Conservation (phyloP, 2,113 vertebrate genomes). For the Amazona vittata region DNA sequence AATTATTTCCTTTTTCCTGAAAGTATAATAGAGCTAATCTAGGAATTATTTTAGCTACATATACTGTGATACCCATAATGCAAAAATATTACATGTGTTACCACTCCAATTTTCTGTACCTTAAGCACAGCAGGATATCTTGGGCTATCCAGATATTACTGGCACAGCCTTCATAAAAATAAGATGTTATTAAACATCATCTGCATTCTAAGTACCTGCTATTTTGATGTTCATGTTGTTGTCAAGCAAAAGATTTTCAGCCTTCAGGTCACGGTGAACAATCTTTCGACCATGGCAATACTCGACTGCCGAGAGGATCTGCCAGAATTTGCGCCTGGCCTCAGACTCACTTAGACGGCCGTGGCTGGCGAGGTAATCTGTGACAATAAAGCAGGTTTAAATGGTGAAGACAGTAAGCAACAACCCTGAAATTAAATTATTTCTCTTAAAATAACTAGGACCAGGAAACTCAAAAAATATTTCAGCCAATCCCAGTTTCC, state of each 20-base stretch:
- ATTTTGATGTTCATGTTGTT: constrained; percentile 99
- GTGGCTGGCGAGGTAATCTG: constrained; percentile 96
- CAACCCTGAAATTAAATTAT: background rate
- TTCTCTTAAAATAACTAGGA: background rate
- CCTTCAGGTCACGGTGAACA: constrained; percentile 96
- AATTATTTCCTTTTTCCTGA: background rate
- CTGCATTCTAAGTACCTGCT: constrained; percentile 82
- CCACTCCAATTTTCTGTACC: background rate
- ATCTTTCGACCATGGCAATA: constrained; percentile 94
- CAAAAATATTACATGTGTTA: background rate
- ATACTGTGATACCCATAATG: background rate
- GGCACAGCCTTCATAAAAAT: background rate
- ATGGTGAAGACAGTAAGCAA: background rate
- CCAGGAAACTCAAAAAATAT: background rate
- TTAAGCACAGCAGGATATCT: background rate
- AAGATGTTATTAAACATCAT: rapidly evolving
- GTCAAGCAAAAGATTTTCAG: constrained; percentile 94
- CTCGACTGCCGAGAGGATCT: constrained; percentile 95
- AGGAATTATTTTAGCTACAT: background rate
- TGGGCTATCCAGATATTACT: too few species aligned
- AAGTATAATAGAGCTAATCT: background rate
- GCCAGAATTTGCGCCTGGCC: constrained; percentile 96
- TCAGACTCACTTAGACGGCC: constrained; percentile 92
- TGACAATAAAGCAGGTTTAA: background rate
- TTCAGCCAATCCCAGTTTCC: background rate